Conservation (phyloP, 1,140 invertebrate genomes). For the Achroia grisella region DNA sequence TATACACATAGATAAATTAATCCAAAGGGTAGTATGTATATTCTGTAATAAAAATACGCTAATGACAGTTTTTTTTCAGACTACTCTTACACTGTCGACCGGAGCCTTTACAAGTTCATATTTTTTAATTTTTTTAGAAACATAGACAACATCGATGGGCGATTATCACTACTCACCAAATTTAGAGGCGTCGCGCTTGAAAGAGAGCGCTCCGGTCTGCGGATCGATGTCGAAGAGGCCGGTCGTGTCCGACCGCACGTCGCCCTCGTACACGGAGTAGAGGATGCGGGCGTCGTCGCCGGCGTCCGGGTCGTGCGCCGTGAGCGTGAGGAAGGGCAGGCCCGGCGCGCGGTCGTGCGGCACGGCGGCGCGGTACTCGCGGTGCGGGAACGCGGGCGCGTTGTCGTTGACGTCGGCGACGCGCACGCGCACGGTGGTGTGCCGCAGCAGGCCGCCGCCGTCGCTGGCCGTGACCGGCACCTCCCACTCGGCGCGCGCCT, state of each 20-base stretch:
- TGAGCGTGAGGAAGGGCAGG: constrained; percentile 75
- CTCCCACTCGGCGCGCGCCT: constrained; percentile 81
- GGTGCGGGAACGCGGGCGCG: constrained; percentile 84
- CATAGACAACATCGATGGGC: no score
- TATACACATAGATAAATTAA: no score
- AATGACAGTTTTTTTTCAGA: no score
- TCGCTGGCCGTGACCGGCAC: constrained; percentile 90
- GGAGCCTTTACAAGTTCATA: no score
- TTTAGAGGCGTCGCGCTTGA: constrained; percentile 75
- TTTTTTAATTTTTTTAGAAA: no score
- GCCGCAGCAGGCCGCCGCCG: constrained; percentile 86
- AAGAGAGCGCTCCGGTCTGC: constrained; percentile 79
- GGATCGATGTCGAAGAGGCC: constrained; percentile 80
- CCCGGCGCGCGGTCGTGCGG: constrained; percentile 79
- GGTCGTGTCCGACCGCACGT: constrained; percentile 74
- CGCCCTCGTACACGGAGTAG: constrained; percentile 82
- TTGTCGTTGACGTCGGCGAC: constrained; percentile 93
- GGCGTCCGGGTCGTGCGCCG: constrained; percentile 78
- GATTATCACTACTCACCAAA: constrained; percentile 74
- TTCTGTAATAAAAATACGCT: no score
- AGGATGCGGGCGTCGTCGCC: constrained; percentile 79
- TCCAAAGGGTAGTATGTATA: no score
- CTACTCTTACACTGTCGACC: no score
- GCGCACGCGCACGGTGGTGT: constrained; percentile 84
- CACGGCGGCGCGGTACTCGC: constrained; percentile 86